These are phyloP conservation scores for Sebastes dallii DNA, from an alignment of 2,797 vertebrate genomes.

Conservation along the genomic window DNA sequence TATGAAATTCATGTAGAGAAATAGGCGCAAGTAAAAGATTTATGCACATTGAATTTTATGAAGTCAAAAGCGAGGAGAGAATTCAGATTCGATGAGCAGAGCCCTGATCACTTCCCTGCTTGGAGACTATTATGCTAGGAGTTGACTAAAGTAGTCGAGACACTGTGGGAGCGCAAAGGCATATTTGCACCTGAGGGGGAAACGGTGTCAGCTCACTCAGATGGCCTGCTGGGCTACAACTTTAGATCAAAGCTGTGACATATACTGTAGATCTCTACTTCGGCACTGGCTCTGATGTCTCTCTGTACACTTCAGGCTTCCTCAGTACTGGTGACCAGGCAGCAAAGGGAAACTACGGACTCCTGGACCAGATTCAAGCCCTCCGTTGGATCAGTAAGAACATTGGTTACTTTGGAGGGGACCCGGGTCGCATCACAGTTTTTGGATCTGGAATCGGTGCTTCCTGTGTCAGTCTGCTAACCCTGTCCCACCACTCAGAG, in stretches of 20 bases:
- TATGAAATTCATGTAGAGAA: slow-evolving; percentile 43
- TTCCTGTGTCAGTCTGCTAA: slow-evolving; percentile 97
- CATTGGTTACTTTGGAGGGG: slow-evolving; percentile 84
- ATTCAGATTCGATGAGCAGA: slow-evolving; percentile 42
- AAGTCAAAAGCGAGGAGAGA: slow-evolving; percentile 35
- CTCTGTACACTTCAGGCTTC: slow-evolving; percentile 86
- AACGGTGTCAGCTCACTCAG: slow-evolving; percentile 45
- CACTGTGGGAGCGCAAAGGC: slow-evolving; percentile 37
- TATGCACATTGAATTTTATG: slow-evolving; percentile 31
- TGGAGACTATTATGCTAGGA: slow-evolving; percentile 29
- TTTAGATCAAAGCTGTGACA: slow-evolving; percentile 57
- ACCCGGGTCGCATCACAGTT: slow-evolving; percentile 86
- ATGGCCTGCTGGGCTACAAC: slow-evolving; percentile 40
- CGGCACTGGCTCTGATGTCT: slow-evolving; percentile 40
- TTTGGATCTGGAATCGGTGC: slow-evolving; percentile 99
- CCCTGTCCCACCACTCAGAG: slow-evolving; percentile 99
- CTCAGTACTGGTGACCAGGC: slow-evolving; percentile 99
- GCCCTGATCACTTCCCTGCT: slow-evolving; percentile 16
- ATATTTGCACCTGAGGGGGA: slow-evolving; percentile 59
- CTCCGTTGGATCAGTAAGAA: slow-evolving; percentile 92
- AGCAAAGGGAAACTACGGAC: slow-evolving; percentile 98
- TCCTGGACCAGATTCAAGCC: slow-evolving; percentile 98
- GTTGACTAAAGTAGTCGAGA: slow-evolving; percentile 44
- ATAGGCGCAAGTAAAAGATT: slow-evolving; percentile 23
- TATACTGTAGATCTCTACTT: slow-evolving; percentile 29